Conservation (phyloP, 2,797 vertebrate species). For the Geotrypetes seraphini region DNA sequence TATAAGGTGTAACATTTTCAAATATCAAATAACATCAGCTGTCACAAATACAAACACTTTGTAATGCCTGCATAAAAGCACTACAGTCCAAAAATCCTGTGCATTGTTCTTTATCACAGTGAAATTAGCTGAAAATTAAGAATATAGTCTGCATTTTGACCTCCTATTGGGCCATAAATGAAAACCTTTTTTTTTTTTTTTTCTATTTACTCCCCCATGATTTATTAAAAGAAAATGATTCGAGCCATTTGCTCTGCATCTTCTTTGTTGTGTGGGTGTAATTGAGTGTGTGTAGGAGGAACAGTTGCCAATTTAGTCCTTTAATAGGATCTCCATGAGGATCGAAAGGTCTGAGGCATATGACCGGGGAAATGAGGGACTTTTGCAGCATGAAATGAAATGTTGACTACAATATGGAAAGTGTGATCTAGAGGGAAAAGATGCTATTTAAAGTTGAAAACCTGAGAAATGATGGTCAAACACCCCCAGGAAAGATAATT, state of each 20-base stretch:
- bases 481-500: background rate
- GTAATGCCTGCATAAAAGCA: background rate
- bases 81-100: fast-evolving
- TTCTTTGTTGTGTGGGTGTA: background rate
- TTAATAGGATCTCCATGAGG: background rate
- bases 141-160: background rate
- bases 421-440: background rate
- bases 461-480: background rate
- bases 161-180: background rate
- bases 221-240: too few relatives aligned
- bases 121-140: background rate
- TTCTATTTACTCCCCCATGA: too few relatives aligned
- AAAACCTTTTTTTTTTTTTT: background rate
- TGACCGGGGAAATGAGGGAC: background rate
- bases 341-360: background rate
- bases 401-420: background rate
- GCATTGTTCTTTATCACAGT: background rate
- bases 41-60: too few relatives aligned
- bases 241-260: background rate
- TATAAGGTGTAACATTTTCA: too few relatives aligned
- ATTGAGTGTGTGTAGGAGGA: background rate
- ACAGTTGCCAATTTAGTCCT: background rate
- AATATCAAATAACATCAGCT: too few relatives aligned
- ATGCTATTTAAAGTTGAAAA: slow-evolving; percentile 1
- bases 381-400: background rate